phyloP scores from a whole-genome alignment of 2,888 invertebrate genomes.

The Lochmaea capreae region DNA sequence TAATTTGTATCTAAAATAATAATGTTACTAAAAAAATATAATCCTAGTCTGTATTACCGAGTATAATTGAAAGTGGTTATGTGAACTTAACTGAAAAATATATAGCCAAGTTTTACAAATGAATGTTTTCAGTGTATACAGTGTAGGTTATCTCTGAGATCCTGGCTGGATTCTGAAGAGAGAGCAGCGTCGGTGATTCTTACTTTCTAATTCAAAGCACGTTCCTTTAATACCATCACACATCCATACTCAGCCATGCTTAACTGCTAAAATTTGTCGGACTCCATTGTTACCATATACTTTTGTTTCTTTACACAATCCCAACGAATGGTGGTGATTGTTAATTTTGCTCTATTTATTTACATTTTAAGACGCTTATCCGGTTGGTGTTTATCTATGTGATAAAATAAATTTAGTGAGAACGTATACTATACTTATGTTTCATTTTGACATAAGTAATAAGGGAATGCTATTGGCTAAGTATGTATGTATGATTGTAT shows the following conservation, averaged over 20 bases:
- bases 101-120: conserved; percentile 1
- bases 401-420: neutral
- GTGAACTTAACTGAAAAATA: neutral
- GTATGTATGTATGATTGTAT: too few species aligned
- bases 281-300: conserved; percentile 54
- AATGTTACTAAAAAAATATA: too few species aligned
- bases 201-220: conserved; percentile 65
- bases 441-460: too few species aligned
- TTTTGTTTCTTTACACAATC: conserved; percentile 53
- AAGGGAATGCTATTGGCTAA: too few species aligned
- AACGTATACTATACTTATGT: too few species aligned
- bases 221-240: conserved; percentile 64
- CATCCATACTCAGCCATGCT: conserved; percentile 61
- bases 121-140: conserved; percentile 15
- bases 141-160: conserved; percentile 52
- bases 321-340: conserved; percentile 39
- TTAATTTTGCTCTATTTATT: conserved; percentile 49
- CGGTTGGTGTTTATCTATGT: neutral
- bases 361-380: conserved; percentile 35
- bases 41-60: too few species aligned
- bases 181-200: conserved; percentile 61
- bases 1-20: too few species aligned
- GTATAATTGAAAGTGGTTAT: neutral
- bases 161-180: conserved; percentile 50
- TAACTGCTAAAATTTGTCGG: conserved; percentile 61